These are phyloP conservation scores for Dromiciops gliroides DNA, from an alignment of 2,113 vertebrate species.

Conservation along the genomic window DNA sequence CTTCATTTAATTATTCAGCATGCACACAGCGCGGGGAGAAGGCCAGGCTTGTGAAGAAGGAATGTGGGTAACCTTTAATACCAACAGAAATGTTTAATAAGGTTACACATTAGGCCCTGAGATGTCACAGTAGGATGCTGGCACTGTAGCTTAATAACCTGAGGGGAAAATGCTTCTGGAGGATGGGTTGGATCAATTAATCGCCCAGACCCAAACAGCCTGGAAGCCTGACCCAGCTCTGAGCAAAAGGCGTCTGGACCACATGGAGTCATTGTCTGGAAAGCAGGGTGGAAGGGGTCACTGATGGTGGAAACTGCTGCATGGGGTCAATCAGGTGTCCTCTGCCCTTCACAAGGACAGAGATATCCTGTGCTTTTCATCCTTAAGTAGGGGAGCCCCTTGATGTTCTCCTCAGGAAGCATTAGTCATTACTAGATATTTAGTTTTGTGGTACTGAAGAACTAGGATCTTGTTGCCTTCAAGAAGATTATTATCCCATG, in stretches of 20 bases:
- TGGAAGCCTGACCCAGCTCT: rapidly evolving
- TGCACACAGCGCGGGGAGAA: rapidly evolving
- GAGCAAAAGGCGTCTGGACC: neutral
- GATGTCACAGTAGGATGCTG: neutral
- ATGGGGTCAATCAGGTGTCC: neutral
- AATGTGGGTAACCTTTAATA: slow-evolving; percentile 42
- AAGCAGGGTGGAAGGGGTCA: neutral
- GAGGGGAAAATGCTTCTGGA: slow-evolving; percentile 12
- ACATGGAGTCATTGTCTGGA: neutral
- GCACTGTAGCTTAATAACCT: slow-evolving; percentile 39
- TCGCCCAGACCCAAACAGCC: neutral
- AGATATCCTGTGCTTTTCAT: neutral
- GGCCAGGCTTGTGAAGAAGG: neutral
- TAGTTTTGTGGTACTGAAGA: neutral
- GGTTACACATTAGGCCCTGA: neutral
- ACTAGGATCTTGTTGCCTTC: neutral
- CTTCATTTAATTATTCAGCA: slow-evolving; percentile 28
- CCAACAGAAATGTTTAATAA: slow-evolving; percentile 51
- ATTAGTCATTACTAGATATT: neutral
- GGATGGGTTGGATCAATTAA: neutral
- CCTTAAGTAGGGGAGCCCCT: neutral
- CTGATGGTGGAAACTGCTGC: neutral
- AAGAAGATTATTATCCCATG: neutral
- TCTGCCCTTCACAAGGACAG: neutral
- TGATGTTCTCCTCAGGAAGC: neutral